phyloP scores from a whole-genome alignment of 2,113 vertebrate species.

The Cygnus atratus region DNA sequence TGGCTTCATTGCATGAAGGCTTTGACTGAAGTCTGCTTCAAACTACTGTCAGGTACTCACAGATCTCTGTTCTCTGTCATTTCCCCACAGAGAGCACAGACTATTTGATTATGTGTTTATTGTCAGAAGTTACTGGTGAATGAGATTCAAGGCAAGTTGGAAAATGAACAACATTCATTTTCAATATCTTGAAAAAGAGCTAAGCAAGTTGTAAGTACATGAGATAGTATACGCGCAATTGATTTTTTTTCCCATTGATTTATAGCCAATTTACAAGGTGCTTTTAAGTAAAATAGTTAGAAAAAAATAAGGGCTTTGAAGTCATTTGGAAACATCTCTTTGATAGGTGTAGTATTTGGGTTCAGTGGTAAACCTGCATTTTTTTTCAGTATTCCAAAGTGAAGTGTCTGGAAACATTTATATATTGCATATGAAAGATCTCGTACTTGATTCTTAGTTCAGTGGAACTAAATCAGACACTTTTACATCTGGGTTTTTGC shows the following conservation, averaged over 20 bases:
- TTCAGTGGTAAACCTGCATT: not conserved
- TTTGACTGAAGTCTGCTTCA: not conserved
- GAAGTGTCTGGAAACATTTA: not conserved
- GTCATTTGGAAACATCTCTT: slow-evolving; percentile 9
- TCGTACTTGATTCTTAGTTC: not conserved
- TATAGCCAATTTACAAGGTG: not conserved
- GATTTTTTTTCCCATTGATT: not conserved
- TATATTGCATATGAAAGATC: not conserved
- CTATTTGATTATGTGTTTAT: not conserved
- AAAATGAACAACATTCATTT: not conserved
- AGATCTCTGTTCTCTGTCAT: not conserved
- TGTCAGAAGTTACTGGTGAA: not conserved
- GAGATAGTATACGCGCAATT: not conserved
- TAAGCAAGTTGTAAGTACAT: not conserved
- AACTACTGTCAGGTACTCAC: not conserved
- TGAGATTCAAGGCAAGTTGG: not conserved
- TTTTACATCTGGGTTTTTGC: not conserved
- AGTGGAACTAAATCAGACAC: not conserved
- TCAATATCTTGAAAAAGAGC: not conserved
- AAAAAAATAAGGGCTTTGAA: not conserved
- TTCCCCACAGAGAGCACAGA: not conserved
- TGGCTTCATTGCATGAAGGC: not conserved
- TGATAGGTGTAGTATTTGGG: not conserved
- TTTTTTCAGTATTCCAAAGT: not conserved
- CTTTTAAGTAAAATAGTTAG: slow-evolving; percentile 18